Percentiles rank a stretch among this genome's conserved stretches.
These are phyloP conservation scores for Cheilosia soror DNA, from an alignment of 2,888 invertebrate species.

Conservation along the genomic window DNA sequence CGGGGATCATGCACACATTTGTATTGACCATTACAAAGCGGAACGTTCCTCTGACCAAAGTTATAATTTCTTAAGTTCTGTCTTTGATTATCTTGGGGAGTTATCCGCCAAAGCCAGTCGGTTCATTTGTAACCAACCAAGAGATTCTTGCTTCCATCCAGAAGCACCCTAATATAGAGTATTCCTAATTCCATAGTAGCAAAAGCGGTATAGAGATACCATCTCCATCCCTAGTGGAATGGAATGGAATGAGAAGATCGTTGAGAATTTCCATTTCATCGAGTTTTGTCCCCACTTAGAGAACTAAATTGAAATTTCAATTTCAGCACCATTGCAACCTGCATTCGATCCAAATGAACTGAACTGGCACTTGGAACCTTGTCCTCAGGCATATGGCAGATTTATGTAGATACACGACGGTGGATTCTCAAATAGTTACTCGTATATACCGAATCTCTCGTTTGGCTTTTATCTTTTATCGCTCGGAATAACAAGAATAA, in stretches of 20 bases:
- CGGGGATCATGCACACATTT: constrained; percentile 1
- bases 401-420: constrained; percentile 41
- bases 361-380: constrained; percentile 23
- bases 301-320: constrained; percentile 75
- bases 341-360: constrained; percentile 37
- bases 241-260: constrained; percentile 62
- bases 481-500: constrained; percentile 25
- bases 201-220: constrained; percentile 29
- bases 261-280: constrained; percentile 72
- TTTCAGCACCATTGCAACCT: constrained; percentile 53
- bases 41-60: constrained; percentile 62
- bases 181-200: constrained; percentile 55
- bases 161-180: constrained; percentile 74
- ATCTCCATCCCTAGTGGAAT: constrained; percentile 50
- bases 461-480: constrained; percentile 61
- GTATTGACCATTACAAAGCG: constrained; percentile 5
- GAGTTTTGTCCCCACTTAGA: constrained; percentile 71
- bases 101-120: constrained; percentile 45
- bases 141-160: constrained; percentile 51
- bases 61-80: constrained; percentile 64
- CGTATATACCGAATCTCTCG: constrained; percentile 33
- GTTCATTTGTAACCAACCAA: constrained; percentile 32
- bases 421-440: constrained; percentile 28
- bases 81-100: constrained; percentile 62
- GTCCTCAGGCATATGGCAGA: constrained; percentile 56